Base-by-base conservation (phyloP, 2,113 vertebrate genomes). In the Opisthocomus hoazin region DNA sequence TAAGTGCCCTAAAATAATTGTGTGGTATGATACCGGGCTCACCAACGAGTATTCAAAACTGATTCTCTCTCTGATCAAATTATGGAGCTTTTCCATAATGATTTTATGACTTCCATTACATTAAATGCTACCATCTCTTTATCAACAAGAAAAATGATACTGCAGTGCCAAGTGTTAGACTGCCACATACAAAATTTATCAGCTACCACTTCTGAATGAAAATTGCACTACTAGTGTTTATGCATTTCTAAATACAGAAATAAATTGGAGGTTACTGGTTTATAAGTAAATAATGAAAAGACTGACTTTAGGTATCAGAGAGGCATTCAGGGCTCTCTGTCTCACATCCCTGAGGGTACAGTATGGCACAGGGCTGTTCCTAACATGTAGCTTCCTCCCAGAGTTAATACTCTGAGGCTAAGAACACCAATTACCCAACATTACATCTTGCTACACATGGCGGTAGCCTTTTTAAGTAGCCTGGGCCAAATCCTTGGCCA, bases 41-140 rank as follows among this genome's bases (percentile, higher is more conserved):
- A 83, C 57, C 64, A 79, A 82, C 6, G 15, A 94, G 36, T 58
- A 84, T 90, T 86, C 94, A 96, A 76, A 91, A 68, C 56, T 34
- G 45, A 65, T 95, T 82, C 61, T 79, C 60, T 65, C 83, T 93
- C 74, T 93, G 91, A 96, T 96, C 90, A 94, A 96, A 97, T 97
- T 91, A 96, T 37, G 57, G 64, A 92, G 88, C 86, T 94, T 94
- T 95, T 97, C 94, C 91, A 75, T 94, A 95, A 96, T 75, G 93
- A 87, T 85, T 97, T 96, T 91, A 91, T 82, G 54, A 65, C 89
- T 88, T 81, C 92, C 66, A 97, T 97, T 95, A 92, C 80, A 91
- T 76, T 95, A 95, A 94, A 93, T 93, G 90, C 86, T 90, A 94
- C 51, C 4, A 20, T 78, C 77, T 58, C 77, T 96, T 87, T 94